A percentile compares a stretch with the other conserved stretches of the same genome.
These are phyloP conservation scores for Quiscalus mexicanus DNA, from an alignment of 2,113 vertebrate species.

Conservation along the genomic window DNA sequence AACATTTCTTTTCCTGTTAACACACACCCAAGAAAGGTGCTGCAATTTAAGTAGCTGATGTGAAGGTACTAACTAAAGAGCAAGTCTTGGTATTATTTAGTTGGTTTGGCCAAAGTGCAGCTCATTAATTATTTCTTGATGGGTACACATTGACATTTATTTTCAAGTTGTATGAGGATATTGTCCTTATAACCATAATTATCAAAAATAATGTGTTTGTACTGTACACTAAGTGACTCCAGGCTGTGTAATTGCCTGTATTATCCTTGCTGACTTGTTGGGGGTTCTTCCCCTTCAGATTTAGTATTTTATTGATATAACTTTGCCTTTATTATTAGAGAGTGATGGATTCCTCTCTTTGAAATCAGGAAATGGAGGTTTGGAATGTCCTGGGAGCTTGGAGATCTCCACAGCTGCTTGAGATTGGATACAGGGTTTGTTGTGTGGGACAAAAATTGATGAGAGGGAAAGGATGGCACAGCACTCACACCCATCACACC, in stretches of 20 bases:
- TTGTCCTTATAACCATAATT: not conserved
- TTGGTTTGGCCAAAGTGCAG: not conserved
- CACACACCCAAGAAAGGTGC: not conserved
- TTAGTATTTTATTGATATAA: not conserved
- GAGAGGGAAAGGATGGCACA: not conserved
- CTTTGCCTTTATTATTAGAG: not conserved
- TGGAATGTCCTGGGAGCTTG: not conserved
- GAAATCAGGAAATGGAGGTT: not conserved
- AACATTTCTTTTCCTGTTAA: not conserved
- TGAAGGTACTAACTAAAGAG: not conserved
- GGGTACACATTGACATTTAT: not conserved
- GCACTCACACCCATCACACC: not conserved
- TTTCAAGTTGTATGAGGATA: not conserved
- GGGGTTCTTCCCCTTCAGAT: not conserved
- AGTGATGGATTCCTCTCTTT: not conserved
- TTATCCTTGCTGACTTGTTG: not conserved
- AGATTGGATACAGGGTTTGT: not conserved
- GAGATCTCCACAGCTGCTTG: not conserved
- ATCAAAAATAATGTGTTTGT: not conserved
- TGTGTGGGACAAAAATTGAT: not conserved
- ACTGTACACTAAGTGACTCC: not conserved
- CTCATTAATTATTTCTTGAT: not conserved
- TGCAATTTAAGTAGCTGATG: not conserved
- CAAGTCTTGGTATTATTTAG: not conserved
- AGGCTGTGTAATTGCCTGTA: not conserved